Percentiles rank a stretch among this genome's conserved stretches.
These are phyloP conservation scores for Hippoglossus hippoglossus DNA, from an alignment of 2,797 vertebrate species.

Conservation along the genomic window DNA sequence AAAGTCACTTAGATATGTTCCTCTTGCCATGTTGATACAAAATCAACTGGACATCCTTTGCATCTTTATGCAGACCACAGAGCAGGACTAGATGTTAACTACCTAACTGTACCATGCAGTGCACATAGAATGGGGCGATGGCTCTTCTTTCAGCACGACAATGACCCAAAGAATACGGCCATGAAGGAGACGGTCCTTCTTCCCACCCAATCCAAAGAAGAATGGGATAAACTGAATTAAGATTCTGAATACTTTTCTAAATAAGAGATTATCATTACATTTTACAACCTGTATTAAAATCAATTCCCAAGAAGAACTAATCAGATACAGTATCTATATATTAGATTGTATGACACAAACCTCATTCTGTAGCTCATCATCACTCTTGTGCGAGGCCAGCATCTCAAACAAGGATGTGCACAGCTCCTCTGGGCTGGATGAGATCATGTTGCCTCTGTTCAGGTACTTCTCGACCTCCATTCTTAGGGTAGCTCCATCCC, in stretches of 20 bases:
- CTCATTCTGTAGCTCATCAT: slow-evolving; percentile 98
- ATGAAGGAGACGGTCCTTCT: background rate
- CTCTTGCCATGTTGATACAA: no score
- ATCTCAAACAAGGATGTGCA: slow-evolving; percentile 96
- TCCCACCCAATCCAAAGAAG: no score
- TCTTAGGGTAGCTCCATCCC: slow-evolving; percentile 87
- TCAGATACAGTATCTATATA: background rate
- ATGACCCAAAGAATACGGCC: background rate
- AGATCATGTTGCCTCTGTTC: slow-evolving; percentile 85
- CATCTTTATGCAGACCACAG: no score
- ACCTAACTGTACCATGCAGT: no score
- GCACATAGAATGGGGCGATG: background rate
- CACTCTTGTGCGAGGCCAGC: slow-evolving; percentile 92
- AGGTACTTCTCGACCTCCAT: slow-evolving; percentile 93
- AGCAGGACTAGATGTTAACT: no score
- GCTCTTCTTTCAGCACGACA: background rate
- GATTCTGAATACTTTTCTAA: no score
- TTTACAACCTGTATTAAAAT: no score
- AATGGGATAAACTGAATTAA: no score
- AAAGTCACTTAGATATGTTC: no score
- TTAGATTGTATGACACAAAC: slow-evolving; percentile 75
- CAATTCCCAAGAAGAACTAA: background rate
- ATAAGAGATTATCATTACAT: no score
- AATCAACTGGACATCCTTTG: no score
- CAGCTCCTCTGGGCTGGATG: slow-evolving; percentile 92